Percentiles rank a stretch among this genome's conserved stretches.
Evolutionary conservation across 1,140 invertebrate species (phyloP).

Genomic region (Procambarus clarkii): DNA sequence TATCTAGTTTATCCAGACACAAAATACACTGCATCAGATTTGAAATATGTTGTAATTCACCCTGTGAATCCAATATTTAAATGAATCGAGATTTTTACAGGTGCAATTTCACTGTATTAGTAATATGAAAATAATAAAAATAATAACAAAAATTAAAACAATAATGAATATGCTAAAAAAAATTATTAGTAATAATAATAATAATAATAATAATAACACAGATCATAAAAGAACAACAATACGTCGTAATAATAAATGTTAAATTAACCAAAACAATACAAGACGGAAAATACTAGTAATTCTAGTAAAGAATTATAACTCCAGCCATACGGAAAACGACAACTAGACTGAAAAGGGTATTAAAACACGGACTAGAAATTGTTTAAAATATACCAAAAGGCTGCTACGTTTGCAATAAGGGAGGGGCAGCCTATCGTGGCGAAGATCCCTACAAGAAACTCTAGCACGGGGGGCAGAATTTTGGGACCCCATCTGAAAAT

Average conservation of each 20-base stretch:
- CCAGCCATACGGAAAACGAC: slow-evolving; percentile 56
- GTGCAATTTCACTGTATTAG: no score
- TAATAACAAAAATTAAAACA: no score
- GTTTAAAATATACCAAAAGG: slow-evolving; percentile 72
- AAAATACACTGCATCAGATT: no score
- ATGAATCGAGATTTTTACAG: no score
- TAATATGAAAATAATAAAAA: no score
- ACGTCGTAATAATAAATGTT: not conserved
- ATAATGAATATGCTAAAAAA: no score
- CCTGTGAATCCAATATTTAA: no score
- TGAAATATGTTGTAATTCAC: no score
- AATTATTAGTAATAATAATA: no score
- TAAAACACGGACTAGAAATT: slow-evolving; percentile 59
- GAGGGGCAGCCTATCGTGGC: slow-evolving; percentile 69
- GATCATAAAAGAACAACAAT: not conserved
- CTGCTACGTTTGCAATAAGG: slow-evolving; percentile 71
- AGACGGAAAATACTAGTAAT: not conserved
- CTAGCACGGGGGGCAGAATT: slow-evolving; percentile 71
- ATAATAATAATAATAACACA: not conserved
- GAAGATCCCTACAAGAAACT: slow-evolving; percentile 72
- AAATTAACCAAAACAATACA: not conserved
- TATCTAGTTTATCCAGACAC: no score
- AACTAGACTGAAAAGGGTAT: slow-evolving; percentile 57
- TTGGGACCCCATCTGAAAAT: slow-evolving; percentile 72
- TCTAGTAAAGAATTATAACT: slow-evolving; percentile 11